Conservation (phyloP, 2,797 vertebrate genomes). For the Chelmon rostratus region DNA sequence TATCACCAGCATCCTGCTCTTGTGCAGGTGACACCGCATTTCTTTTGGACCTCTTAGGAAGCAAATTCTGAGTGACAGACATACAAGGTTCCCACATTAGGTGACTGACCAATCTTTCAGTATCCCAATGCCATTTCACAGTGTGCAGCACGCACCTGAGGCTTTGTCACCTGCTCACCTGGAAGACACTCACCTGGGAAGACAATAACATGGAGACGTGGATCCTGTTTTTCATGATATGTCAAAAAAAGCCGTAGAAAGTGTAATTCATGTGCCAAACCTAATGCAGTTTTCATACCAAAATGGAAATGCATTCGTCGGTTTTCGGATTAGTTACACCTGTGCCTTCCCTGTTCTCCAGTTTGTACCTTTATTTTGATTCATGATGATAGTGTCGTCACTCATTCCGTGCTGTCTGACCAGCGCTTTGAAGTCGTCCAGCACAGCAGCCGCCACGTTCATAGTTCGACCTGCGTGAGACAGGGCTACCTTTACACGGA, state of each 20-base stretch:
- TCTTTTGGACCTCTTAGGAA: conserved; percentile 2
- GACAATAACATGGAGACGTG: neutral
- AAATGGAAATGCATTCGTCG: neutral
- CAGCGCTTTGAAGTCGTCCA: conserved; percentile 86
- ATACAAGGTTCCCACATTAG: neutral
- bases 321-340: neutral
- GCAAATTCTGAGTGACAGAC: conserved; percentile 20
- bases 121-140: neutral
- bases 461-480: conserved; percentile 84
- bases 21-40: neutral
- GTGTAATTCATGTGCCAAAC: neutral
- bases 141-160: conserved; percentile 18
- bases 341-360: neutral
- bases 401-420: conserved; percentile 85
- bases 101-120: neutral
- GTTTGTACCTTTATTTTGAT: conserved; percentile 76
- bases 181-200: conserved; percentile 72
- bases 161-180: conserved; percentile 63
- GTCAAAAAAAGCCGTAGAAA: neutral
- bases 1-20: neutral
- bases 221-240: neutral
- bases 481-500: neutral
- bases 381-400: conserved; percentile 79
- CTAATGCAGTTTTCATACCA: neutral
- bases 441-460: conserved; percentile 74